Evolutionary conservation across 2,888 invertebrate genomes (phyloP), one percentile per base, ranked within the genome.

Genomic region (Epistrophe grossulariae): DNA sequence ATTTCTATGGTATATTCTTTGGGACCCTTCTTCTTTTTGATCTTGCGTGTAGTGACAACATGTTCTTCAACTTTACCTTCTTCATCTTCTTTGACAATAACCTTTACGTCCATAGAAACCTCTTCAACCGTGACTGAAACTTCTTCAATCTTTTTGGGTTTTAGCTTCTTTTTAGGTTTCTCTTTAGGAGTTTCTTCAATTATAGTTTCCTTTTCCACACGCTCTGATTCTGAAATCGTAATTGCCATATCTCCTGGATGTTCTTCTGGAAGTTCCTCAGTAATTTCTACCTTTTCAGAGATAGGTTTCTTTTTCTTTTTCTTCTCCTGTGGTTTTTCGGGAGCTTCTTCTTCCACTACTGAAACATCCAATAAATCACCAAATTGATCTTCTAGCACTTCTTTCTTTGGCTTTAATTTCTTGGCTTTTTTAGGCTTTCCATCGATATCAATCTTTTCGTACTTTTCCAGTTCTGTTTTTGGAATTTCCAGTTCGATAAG

Each of bases 1-100:
- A 92, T 90, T 88, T 93, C 93, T 1, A 94, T 94, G 8, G 93
- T 90, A 88, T 94, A 93, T 84, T 93, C 90, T 66, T 94, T 93
- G 0, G 90, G 90, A 1, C 93, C 94, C 68, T 92, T 93, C 79
- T 91, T 92, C 78, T 93, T 93, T 88, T 93, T 94, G 3, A 94
- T 93, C 8, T 93, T 91, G 1, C 93, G 93, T 83, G 93, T 94
- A 7, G 93, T 94, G 0, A 92, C 92, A 6, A 91, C 92, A 60
- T 92, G 92, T 83, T 91, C 91, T 45, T 91, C 91, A 3, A 91
- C 88, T 72, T 91, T 92, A 1, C 92, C 93, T 73, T 91, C 91
- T 31, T 90, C 89, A 3, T 88, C 82, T 60, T 91, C 91, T 31
- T 90, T 89, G 3, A 89, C 89, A 19, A 89, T 80, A 5, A 89